Evolutionary conservation across 2,888 invertebrate genomes (phyloP).

Genomic region (Tetheella fluctuosa): DNA sequence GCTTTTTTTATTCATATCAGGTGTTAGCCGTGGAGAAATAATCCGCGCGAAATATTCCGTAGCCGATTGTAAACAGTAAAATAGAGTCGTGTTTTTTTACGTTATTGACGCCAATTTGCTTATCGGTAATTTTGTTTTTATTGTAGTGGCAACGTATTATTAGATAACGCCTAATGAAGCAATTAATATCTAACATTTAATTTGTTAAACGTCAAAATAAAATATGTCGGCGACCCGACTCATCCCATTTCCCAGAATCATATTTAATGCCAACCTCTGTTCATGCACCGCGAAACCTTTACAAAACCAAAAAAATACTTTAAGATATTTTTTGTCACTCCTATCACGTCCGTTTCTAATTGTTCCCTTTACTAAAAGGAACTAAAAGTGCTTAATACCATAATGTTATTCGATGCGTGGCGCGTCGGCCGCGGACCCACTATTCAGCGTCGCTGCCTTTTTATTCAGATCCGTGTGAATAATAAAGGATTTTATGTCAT

Average conservation of each 20-base stretch:
- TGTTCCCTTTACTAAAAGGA: constrained; percentile 66
- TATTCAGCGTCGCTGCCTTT: constrained; percentile 49
- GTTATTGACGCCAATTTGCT: no score
- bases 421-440: constrained; percentile 39
- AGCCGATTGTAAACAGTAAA: constrained; percentile 6
- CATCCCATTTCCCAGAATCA: constrained; percentile 47
- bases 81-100: constrained; percentile 1
- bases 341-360: constrained; percentile 71
- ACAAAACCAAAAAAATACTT: constrained; percentile 45
- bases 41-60: constrained; percentile 15
- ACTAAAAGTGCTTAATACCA: constrained; percentile 71
- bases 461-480: constrained; percentile 64
- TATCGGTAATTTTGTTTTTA: not conserved
- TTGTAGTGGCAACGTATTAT: not conserved
- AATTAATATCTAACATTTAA: not conserved
- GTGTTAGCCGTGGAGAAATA: constrained; percentile 26
- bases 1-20: constrained; percentile 29
- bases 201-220: constrained; percentile 25
- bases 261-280: constrained; percentile 29
- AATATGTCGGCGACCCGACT: constrained; percentile 41
- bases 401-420: constrained; percentile 70
- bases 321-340: constrained; percentile 67
- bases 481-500: constrained; percentile 80
- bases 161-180: not conserved
- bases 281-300: constrained; percentile 30